These are phyloP conservation scores for Onchidella celtica DNA, from an alignment of 2,888 invertebrate genomes.

Conservation along the genomic window DNA sequence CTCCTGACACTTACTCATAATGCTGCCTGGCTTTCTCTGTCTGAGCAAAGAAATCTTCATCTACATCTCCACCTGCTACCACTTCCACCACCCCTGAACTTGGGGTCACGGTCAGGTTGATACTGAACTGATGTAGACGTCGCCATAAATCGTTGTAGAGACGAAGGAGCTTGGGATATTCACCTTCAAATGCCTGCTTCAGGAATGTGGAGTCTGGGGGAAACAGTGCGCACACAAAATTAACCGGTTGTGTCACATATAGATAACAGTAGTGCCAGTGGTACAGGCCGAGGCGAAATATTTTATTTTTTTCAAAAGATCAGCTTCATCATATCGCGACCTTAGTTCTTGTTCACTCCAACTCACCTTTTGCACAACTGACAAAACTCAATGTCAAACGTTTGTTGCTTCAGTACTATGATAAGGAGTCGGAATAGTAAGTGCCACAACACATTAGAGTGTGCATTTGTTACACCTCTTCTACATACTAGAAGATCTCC, in stretches of 20 bases:
- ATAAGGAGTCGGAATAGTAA: too few species aligned
- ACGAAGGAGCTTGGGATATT: conserved; percentile 92
- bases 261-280: background rate
- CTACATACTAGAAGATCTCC: too few species aligned
- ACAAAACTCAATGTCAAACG: too few species aligned
- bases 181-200: conserved; percentile 91
- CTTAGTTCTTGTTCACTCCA: too few species aligned
- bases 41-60: conserved; percentile 57
- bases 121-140: conserved; percentile 83
- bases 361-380: too few species aligned
- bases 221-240: background rate
- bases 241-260: background rate
- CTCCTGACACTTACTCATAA: conserved; percentile 56
- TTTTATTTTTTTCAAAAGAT: too few species aligned
- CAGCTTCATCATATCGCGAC: too few species aligned
- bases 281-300: too few species aligned
- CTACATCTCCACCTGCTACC: conserved; percentile 16
- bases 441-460: too few species aligned
- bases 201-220: conserved; percentile 81
- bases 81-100: conserved; percentile 52
- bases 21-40: conserved; percentile 47
- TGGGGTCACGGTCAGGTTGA: conserved; percentile 59
- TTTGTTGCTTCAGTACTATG: too few species aligned
- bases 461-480: too few species aligned
- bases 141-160: conserved; percentile 89